Conservation (phyloP, 2,888 invertebrate species). For the Noctua pronuba region DNA sequence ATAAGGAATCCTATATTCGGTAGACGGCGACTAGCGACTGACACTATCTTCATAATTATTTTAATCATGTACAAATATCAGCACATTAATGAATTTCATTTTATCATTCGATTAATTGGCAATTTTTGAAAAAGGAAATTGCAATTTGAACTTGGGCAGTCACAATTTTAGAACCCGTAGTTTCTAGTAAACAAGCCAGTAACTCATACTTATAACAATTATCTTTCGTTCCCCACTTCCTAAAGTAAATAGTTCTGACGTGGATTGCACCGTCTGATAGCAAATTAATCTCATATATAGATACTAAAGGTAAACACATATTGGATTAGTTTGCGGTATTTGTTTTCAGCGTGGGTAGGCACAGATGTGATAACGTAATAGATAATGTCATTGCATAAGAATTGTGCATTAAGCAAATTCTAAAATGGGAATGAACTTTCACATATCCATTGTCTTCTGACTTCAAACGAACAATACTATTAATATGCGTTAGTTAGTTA, state of each 20-base stretch:
- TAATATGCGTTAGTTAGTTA: not conserved
- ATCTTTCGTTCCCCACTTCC: conserved; percentile 52
- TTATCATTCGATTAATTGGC: not conserved
- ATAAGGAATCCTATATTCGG: conserved; percentile 33
- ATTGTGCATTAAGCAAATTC: not conserved
- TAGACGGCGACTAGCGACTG: not conserved
- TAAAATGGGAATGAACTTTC: not conserved
- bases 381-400: conserved; percentile 9
- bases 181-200: conserved; percentile 56
- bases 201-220: conserved; percentile 48
- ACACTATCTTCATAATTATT: conserved; percentile 10
- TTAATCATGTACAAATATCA: conserved; percentile 3
- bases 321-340: conserved; percentile 41
- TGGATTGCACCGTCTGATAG: conserved; percentile 49
- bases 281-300: conserved; percentile 33
- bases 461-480: not conserved
- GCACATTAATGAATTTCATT: not conserved
- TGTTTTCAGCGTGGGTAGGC: conserved; percentile 17
- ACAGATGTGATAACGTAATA: conserved; percentile 21
- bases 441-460: not conserved
- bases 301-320: conserved; percentile 27
- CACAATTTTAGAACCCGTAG: conserved; percentile 34
- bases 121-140: conserved; percentile 26
- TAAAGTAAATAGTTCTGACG: conserved; percentile 47
- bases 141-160: conserved; percentile 31